A percentile compares a stretch with the other conserved stretches of the same genome.
Conservation (phyloP, 2,797 vertebrate genomes). For the Lacerta viridis region DNA sequence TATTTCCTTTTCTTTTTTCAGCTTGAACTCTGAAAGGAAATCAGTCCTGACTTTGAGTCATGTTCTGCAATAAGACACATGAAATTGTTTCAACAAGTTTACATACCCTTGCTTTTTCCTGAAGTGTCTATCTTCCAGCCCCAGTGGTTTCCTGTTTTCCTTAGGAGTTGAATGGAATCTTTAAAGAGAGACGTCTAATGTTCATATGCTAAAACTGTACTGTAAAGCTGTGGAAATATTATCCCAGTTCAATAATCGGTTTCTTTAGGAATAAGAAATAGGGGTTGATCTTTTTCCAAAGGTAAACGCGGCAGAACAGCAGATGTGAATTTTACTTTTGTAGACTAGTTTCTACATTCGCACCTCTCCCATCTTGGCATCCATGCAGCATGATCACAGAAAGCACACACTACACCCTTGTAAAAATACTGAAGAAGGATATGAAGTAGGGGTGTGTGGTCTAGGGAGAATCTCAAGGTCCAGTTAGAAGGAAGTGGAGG, state of each 20-base stretch:
- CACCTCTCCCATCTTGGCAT: no score
- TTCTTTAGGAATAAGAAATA: neutral
- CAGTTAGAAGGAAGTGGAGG: no score
- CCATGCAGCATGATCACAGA: no score
- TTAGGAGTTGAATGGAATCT: constrained; percentile 62
- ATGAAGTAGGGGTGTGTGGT: no score
- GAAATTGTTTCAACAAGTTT: constrained; percentile 68
- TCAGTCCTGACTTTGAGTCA: accelerated
- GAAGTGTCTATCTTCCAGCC: constrained; percentile 66
- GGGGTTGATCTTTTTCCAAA: neutral
- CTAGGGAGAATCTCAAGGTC: no score
- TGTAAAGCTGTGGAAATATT: constrained; percentile 41
- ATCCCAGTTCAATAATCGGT: constrained; percentile 17
- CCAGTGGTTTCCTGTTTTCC: constrained; percentile 68
- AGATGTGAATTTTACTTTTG: no score
- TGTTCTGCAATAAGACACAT: neutral
- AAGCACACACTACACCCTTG: no score
- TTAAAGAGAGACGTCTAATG: constrained; percentile 36
- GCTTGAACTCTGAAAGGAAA: constrained; percentile 60
- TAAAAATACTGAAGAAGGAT: no score
- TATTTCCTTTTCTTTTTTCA: constrained; percentile 55
- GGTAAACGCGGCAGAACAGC: no score
- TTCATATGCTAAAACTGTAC: constrained; percentile 29
- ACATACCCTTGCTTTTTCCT: constrained; percentile 61
- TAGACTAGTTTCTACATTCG: no score